A percentile compares a stretch with the other conserved stretches of the same genome.
These are phyloP conservation scores for Malacoctenus gilli DNA, from an alignment of 2,797 vertebrate species.

Conservation along the genomic window DNA sequence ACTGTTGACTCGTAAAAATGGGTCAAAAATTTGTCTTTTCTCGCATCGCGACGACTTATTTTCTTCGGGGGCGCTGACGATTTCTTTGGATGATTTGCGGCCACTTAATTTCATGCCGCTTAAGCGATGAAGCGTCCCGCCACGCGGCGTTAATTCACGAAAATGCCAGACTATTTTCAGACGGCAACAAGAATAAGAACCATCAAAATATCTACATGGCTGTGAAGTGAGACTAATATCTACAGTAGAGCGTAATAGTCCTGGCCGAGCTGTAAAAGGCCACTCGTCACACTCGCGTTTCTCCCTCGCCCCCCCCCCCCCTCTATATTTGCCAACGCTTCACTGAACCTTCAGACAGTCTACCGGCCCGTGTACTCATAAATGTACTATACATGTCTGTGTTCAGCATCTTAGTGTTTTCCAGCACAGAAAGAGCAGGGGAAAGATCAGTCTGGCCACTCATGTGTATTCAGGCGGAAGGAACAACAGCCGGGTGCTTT, in stretches of 20 bases:
- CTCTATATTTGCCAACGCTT: constrained; percentile 44
- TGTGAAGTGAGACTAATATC: constrained; percentile 19
- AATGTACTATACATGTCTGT: constrained; percentile 71
- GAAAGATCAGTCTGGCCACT: constrained; percentile 69
- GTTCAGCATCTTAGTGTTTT: constrained; percentile 59
- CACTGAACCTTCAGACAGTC: constrained; percentile 57
- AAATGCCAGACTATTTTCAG: constrained; percentile 25
- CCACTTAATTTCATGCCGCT: constrained; percentile 27
- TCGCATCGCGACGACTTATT: no score
- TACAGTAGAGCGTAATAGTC: constrained; percentile 17
- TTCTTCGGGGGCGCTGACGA: no score
- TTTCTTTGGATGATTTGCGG: constrained; percentile 22
- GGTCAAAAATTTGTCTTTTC: no score
- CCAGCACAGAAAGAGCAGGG: constrained; percentile 50
- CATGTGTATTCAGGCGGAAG: constrained; percentile 75
- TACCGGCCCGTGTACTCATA: constrained; percentile 63
- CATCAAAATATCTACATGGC: constrained; percentile 10
- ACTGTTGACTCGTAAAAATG: no score
- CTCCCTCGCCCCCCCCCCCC: no score
- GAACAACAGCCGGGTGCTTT: constrained; percentile 64
- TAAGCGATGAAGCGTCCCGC: constrained; percentile 27
- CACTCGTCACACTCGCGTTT: constrained; percentile 16
- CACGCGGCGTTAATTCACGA: constrained; percentile 54
- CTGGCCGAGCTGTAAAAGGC: constrained; percentile 36
- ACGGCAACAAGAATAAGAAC: constrained; percentile 22